These are phyloP conservation scores for Naso thynnoides DNA, from an alignment of 2,797 vertebrate species.

Conservation along the genomic window DNA sequence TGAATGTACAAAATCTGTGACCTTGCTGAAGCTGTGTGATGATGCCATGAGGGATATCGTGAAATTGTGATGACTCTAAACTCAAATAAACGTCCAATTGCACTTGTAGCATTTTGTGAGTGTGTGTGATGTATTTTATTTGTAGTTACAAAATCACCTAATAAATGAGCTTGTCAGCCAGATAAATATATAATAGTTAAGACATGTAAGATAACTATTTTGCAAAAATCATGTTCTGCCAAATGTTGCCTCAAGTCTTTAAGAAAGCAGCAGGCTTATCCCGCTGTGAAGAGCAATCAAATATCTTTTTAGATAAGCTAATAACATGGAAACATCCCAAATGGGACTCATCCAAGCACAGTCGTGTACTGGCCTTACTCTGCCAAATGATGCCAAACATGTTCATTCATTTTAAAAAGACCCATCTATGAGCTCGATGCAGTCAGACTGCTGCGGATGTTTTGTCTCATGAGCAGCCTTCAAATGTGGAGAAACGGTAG, in stretches of 20 bases:
- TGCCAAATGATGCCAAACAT: constrained; percentile 20
- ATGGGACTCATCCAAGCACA: constrained; percentile 19
- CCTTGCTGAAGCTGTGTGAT: not conserved
- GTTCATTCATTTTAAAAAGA: not conserved
- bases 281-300: not conserved
- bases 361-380: constrained; percentile 4
- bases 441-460: not conserved
- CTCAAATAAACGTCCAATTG: not conserved
- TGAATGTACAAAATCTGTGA: not conserved
- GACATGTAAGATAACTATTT: constrained; percentile 15
- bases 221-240: constrained; percentile 19
- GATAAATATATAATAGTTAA: constrained; percentile 1
- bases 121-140: not conserved
- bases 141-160: not conserved
- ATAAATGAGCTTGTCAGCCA: not conserved
- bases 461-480: not conserved
- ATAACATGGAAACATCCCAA: constrained; percentile 35
- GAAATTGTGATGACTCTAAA: not conserved
- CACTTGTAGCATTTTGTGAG: not conserved
- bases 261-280: constrained; percentile 15
- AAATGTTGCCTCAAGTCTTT: constrained; percentile 16
- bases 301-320: constrained; percentile 30
- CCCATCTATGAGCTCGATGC: not conserved
- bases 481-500: not conserved
- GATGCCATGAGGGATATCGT: not conserved